Evolutionary conservation across 37 sponge, comb jelly and placozoan species (phyloP), one percentile per base, ranked within the genome.

Genomic region (Crambe crambe): DNA sequence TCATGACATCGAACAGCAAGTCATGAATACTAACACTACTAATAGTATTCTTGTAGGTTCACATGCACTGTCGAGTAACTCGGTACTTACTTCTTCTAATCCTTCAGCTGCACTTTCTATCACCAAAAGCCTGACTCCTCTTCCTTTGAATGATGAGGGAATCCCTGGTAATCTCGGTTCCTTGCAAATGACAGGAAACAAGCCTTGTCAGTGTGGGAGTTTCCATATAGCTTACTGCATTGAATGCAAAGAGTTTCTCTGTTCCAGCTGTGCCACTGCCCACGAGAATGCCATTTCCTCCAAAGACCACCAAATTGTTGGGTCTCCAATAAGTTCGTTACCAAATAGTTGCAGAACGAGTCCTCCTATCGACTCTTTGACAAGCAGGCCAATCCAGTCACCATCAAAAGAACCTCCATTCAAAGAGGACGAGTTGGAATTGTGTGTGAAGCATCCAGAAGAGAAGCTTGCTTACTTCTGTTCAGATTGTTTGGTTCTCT

Each of bases 171-270:
- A n/a, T 2, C 15, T 37, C 10, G 38, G 2, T 39, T n/a, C 38
- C 71, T 41, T 37, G 25, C 76, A 60, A 1, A 76, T 39, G 39
- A 8, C 39, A 47, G 12, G 12, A 12, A 47, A 47, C 5, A 76
- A 27, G 0, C 62, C 25, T 15, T 18, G 60, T 20, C 31, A 41
- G 42, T 80, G 80, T 58, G 60, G 60, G 12, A 36, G 37, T 38
- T 57, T 68, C 80, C 31, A 56, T 27, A 41, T 70, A 32, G 72
- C 73, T 1, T 67, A 64, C 34, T 88, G 89, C 63, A 59, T 83
- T 27, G 89, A 82, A 4, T 83, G 89, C 62, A 40, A 76, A 36
- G 83, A 87, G 22, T 81, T 70, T 60, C 71, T 88, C 38, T 88
- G 89, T 26, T 54, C 37, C 27, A 44, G 43, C 44, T 88, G 88